Evolutionary conservation across 2,797 vertebrate genomes (phyloP), one percentile per base, ranked within the genome.

Genomic region (Sternarchorhynchus goeldii): DNA sequence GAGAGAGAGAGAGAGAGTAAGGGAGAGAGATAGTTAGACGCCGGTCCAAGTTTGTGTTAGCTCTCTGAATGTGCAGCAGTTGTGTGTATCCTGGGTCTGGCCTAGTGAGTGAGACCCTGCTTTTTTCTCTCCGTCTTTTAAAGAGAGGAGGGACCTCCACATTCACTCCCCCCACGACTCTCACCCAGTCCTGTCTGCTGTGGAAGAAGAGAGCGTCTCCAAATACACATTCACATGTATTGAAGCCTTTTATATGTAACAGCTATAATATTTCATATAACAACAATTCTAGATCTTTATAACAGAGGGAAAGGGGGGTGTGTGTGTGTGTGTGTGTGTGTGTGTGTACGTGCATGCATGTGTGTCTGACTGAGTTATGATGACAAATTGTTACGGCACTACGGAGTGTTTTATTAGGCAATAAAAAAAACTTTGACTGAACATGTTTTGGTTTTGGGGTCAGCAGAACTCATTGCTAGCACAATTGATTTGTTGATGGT

Each of bases 61-160:
- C 57, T 89, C 86, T 81, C 41, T 75, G 84, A 83, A 45, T 76
- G 68, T 79, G 73, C 57, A 79, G 84, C 57, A 86, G 78, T 73
- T 74, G 77, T 71, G 63, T 39, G 21, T 55, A 89, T 90, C 78
- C 82, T 85, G 66, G 58, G 81, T 75, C 82, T 82, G 73, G 70
- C 55, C 81, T 68, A 62, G 69, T 88, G 79, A 87, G 77, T 85
- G 76, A 84, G 77, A 85, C 82, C 71, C 77, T 62, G 20, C 84
- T 84, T 81, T 80, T 62, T 75, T 87, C 86, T 77, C 86, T 78
- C 84, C 88, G 86, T 87, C 86, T 93, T 93, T 91, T 92, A 91
- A 91, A 77, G 68, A 79, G 80, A 91, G 90, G 90, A 90, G 89
- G 87, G 83, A 86, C 83, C 75, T 2, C 70, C 63, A 66, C 66